Base-by-base conservation (phyloP, 92 coral and sea anemone species). In the Scolanthus callimorphus region DNA sequence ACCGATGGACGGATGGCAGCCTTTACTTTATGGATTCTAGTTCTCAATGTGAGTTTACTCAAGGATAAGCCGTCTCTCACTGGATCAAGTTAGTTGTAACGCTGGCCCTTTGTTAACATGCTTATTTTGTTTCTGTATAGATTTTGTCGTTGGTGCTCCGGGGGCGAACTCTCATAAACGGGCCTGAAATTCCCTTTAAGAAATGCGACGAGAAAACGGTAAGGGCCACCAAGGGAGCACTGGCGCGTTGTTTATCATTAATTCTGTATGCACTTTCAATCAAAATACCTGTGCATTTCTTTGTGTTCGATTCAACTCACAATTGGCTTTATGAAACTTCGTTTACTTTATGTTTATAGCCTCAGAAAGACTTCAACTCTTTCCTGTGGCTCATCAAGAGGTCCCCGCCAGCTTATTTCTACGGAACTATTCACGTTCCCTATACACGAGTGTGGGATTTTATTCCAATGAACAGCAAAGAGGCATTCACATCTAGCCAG, bases 381-480 rank as follows among this genome's bases (percentile, higher is more conserved):
- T 92, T 92, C 65, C 62, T 92, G 27, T 92, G 98, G 98, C 57
- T 81, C 29, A 70, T 92, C 49, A 76, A 73, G 47, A 52, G 98
- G 30, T 69, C 69, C 51, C 98, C 98, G 0, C 98, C 98, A 0
- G 96, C 95, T 1, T 92, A 92, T 50, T 92, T 92, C 65, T 92
- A 86, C 49, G 98, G 98, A 1, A 92, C 98, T 0, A 92, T 92
- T 12, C 98, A 92, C 53, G 98, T 92, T 11, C 98, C 98, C 0
- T 92, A 92, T 50, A 92, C 98, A 2, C 70, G 95, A 53, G 98
- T 92, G 24, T 92, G 98, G 98, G 98, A 92, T 71, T 89, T 73
- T 53, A 92, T 92, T 45, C 98, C 98, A 0, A 21, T 73, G 26
- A 92, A 92, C 77, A 92, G 98, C 82, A 89, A 92, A 50, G 77